phyloP scores from a whole-genome alignment of 2,888 invertebrate species.

The Phortica okadai region DNA sequence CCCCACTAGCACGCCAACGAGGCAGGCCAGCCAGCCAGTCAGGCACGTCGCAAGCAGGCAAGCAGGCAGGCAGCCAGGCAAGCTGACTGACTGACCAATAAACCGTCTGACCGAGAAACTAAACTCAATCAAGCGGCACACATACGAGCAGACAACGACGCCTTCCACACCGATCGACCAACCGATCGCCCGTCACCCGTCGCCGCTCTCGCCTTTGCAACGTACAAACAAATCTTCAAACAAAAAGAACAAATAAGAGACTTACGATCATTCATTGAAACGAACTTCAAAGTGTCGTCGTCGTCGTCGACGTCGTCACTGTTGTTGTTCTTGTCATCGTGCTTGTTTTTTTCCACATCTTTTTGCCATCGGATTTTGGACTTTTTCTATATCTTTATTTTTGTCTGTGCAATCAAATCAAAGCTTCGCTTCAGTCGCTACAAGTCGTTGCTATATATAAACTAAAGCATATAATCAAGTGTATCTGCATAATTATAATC shows the following conservation, averaged over 20 bases:
- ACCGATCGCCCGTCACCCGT: background rate
- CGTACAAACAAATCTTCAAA: background rate
- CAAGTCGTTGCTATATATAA: background rate
- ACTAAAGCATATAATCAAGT: background rate
- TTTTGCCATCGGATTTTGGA: no score
- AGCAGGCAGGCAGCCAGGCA: background rate
- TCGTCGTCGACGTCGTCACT: background rate
- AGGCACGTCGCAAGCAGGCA: background rate
- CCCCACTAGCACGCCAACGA: constrained; percentile 45
- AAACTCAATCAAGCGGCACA: constrained; percentile 48
- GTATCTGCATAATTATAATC: background rate
- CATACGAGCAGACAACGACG: background rate
- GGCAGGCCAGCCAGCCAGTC: background rate
- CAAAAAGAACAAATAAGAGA: background rate
- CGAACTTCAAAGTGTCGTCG: constrained; percentile 64
- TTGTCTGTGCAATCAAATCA: constrained; percentile 2
- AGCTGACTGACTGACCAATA: constrained; percentile 16
- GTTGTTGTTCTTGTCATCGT: background rate
- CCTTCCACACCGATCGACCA: background rate
- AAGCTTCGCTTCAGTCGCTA: background rate
- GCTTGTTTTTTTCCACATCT: constrained; percentile 9
- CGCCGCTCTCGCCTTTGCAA: no score
- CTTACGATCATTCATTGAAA: constrained; percentile 56
- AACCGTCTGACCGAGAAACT: constrained; percentile 63
- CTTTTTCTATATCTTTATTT: background rate